Percentiles rank a stretch among this genome's conserved stretches.
phyloP scores from a whole-genome alignment of 2,797 vertebrate genomes.

The Neosalanx taihuensis region DNA sequence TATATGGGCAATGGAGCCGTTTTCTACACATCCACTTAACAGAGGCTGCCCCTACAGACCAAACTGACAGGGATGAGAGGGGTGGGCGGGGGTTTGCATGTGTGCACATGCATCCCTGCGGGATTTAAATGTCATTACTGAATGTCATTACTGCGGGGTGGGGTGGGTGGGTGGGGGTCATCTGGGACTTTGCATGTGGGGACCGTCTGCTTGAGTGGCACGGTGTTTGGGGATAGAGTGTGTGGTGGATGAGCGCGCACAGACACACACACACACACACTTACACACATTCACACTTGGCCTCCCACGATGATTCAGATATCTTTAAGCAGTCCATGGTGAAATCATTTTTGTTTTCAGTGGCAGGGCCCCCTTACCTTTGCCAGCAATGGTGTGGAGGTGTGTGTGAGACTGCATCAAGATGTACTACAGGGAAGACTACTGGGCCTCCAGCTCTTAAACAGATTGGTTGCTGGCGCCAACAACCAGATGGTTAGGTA shows the following conservation, averaged over 20 bases:
- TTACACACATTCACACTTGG: slow-evolving; percentile 17
- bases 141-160: slow-evolving; percentile 8
- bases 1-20: no score
- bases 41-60: no score
- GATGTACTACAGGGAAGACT: not conserved
- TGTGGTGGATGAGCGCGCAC: not conserved
- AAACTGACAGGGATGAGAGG: no score
- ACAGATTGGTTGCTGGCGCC: no score
- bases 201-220: not conserved
- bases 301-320: not conserved
- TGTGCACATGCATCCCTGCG: not conserved
- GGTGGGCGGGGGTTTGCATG: no score
- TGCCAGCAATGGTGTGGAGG: slow-evolving; percentile 13
- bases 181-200: not conserved
- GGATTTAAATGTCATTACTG: slow-evolving; percentile 37
- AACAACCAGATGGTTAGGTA: not conserved
- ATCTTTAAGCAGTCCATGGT: not conserved
- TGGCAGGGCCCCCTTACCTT: not conserved
- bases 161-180: not conserved
- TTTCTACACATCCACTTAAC: no score
- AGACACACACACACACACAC: slow-evolving; percentile 13
- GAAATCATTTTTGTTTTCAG: not conserved
- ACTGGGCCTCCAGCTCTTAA: no score
- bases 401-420: not conserved
- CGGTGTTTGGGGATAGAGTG: slow-evolving; percentile 1